These are phyloP conservation scores for Lysandra coridon DNA, from an alignment of 2,888 invertebrate genomes.

Conservation along the genomic window DNA sequence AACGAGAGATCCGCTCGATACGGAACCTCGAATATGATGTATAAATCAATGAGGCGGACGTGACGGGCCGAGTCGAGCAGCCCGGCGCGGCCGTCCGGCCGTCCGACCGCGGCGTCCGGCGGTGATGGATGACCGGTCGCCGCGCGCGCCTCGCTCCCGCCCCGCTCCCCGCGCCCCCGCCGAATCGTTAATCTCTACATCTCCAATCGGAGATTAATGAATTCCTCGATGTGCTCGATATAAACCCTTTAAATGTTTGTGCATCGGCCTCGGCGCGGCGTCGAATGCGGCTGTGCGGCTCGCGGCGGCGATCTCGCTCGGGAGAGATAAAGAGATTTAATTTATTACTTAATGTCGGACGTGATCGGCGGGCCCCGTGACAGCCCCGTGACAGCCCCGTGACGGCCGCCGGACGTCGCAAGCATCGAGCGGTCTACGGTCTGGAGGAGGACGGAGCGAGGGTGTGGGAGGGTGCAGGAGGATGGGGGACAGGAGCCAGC, in stretches of 20 bases:
- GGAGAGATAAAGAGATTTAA: constrained; percentile 4
- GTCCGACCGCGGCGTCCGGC: not conserved
- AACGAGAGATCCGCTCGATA: constrained; percentile 16
- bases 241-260: constrained; percentile 28
- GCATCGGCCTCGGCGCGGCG: not conserved
- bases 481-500: not conserved
- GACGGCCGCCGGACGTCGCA: not conserved
- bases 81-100: not conserved
- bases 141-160: not conserved
- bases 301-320: not conserved
- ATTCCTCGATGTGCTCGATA: constrained; percentile 7
- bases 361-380: not conserved
- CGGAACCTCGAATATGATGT: constrained; percentile 26
- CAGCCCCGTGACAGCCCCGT: not conserved
- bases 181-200: constrained; percentile 27
- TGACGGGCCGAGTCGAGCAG: not conserved
- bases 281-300: too few species aligned
- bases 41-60: constrained; percentile 30
- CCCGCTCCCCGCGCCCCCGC: not conserved
- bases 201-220: constrained; percentile 29
- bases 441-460: not conserved
- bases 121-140: not conserved
- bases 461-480: not conserved
- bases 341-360: constrained; percentile 3
- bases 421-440: not conserved